Evolutionary conservation across 2,113 vertebrate genomes (phyloP), one percentile per base, ranked within the genome.

Genomic region (Petrocephalus microphthalmus): DNA sequence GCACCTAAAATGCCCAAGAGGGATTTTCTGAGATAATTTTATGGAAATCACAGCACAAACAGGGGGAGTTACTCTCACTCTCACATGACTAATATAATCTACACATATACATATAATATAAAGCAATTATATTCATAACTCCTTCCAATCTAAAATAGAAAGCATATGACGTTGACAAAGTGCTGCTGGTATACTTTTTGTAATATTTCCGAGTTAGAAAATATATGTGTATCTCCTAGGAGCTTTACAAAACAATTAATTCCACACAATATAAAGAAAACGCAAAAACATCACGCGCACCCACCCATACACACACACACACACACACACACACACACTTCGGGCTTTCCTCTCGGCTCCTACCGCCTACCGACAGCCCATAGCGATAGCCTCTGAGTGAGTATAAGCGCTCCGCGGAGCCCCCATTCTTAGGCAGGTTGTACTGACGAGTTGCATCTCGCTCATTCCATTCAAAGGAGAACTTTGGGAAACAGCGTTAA

Each of bases 401-500:
- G 85, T 86, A 29, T 64, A 45, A 22, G 6, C 45, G 29, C 54
- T 45, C 52, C n/a, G n/a, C n/a, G n/a, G 71, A 49, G 71, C 20
- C 49, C 67, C 37, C 20, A 19, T 20, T 56, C 25, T 56, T 33
- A 45, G 51, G 45, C 47, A 67, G 83, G 47, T 33, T 22, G 82
- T 42, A 42, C 60, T 29, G 86, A 6, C 82, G 89, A 54, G 84
- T 89, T 89, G 87, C 89, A 74, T 52, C 87, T 88, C 56, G 67
- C 22, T 83, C 17, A 78, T 83, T 60, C 57, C 25, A 17, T 81
- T 33, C 60, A 78, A 57, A 54, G 89, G 74, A 89, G 89, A 87
- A 89, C 56, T 89, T 3, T 88, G 19, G 47, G 87, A 87, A 89
- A 84, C 1, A 89, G 89, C 5, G 56, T 60, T 19, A 60, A 90